These are phyloP conservation scores for Sclerurus mexicanus DNA, from an alignment of 2,113 vertebrate species.

Conservation along the genomic window DNA sequence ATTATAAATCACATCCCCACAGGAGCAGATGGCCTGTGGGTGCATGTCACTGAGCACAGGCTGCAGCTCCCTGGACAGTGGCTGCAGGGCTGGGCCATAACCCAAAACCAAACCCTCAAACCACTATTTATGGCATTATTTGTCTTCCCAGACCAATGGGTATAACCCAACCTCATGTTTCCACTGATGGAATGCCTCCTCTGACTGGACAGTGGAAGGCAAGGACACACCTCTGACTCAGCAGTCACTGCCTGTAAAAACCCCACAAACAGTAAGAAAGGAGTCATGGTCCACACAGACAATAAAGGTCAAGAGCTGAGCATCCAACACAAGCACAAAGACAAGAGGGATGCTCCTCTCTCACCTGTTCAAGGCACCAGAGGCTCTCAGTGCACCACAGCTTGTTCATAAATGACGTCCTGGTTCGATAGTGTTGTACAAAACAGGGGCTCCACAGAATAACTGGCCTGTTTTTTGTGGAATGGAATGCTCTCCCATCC, in stretches of 20 bases:
- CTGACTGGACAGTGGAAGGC: background rate
- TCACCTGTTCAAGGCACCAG: background rate
- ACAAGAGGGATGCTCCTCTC: background rate
- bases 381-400: background rate
- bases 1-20: background rate
- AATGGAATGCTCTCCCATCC: background rate
- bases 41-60: background rate
- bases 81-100: background rate
- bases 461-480: background rate
- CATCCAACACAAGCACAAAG: background rate
- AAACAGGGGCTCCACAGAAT: background rate
- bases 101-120: background rate
- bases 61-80: background rate
- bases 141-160: background rate
- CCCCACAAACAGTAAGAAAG: background rate
- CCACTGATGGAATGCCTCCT: background rate
- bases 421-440: background rate
- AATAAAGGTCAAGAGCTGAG: background rate
- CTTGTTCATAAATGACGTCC: background rate
- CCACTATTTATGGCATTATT: background rate
- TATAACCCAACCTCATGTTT: background rate
- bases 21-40: background rate
- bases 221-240: background rate
- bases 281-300: background rate
- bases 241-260: background rate